phyloP scores from a whole-genome alignment of 2,888 invertebrate species.

The Campopleginae sp. region DNA sequence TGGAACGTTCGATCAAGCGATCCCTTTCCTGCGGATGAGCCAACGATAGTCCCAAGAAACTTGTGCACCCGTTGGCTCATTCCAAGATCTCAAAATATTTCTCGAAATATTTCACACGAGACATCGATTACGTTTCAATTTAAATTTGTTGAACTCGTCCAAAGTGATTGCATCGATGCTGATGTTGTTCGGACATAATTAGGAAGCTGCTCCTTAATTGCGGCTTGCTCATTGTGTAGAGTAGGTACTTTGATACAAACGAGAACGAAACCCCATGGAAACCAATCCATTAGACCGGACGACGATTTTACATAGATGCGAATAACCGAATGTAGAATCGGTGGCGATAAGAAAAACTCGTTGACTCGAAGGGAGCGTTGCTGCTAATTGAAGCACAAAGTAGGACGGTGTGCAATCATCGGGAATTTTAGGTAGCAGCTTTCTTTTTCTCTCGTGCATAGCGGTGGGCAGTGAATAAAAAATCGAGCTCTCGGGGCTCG shows the following conservation, averaged over 20 bases:
- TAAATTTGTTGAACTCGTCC: background rate
- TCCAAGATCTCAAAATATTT: no score
- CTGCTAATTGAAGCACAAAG: background rate
- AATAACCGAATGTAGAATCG: background rate
- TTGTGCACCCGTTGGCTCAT: background rate
- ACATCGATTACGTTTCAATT: background rate
- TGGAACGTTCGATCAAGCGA: background rate
- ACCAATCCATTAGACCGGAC: conserved; percentile 4
- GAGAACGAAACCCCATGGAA: background rate
- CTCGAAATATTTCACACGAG: background rate
- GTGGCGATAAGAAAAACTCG: background rate
- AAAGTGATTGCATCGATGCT: background rate
- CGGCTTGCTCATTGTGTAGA: background rate
- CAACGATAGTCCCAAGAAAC: conserved; percentile 31
- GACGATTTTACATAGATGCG: background rate
- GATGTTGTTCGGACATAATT: background rate
- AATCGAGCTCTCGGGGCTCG: no score
- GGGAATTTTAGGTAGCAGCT: no score
- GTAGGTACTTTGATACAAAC: background rate
- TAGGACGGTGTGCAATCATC: background rate
- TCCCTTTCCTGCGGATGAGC: background rate
- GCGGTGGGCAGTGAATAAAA: no score
- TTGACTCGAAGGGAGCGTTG: background rate
- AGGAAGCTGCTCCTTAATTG: background rate
- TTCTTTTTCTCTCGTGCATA: no score